Evolutionary conservation across 1,140 invertebrate genomes (phyloP).

Genomic region (Saxidomus purpurata): DNA sequence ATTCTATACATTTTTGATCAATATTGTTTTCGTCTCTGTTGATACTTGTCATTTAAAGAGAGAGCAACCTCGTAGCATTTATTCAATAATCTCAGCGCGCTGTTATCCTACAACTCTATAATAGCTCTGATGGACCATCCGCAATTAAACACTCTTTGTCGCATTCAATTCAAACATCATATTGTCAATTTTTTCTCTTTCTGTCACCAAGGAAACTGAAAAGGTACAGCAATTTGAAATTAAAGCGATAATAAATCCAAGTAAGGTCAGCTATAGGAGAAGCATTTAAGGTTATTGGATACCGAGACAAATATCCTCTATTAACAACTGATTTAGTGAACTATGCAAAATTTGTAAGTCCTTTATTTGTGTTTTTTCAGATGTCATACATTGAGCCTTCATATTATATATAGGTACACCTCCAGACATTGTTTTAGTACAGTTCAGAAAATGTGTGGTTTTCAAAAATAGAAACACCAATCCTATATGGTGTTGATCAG

Average conservation of each 20-base stretch:
- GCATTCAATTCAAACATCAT: constrained; percentile 29
- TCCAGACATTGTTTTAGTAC: too few species aligned
- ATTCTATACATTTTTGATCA: constrained; percentile 38
- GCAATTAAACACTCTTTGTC: constrained; percentile 54
- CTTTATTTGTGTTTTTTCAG: too few species aligned
- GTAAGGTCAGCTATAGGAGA: not conserved
- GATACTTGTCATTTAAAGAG: constrained; percentile 42
- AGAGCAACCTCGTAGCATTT: constrained; percentile 19
- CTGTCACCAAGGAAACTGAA: constrained; percentile 52
- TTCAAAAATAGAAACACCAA: too few species aligned
- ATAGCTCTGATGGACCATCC: not conserved
- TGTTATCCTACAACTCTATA: not conserved
- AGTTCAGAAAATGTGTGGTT: too few species aligned
- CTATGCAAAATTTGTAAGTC: not conserved
- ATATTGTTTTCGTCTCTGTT: constrained; percentile 51
- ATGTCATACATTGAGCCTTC: too few species aligned
- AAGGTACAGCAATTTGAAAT: constrained; percentile 3
- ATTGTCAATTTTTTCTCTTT: constrained; percentile 40
- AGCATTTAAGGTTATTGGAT: not conserved
- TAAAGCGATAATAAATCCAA: not conserved
- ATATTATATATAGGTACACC: too few species aligned
- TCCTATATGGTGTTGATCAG: too few species aligned
- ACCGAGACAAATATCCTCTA: not conserved
- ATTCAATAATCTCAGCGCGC: constrained; percentile 51
- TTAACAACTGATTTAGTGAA: not conserved